Base-by-base conservation (phyloP, 2,113 vertebrate species). In the Chlorodrepanis virens region DNA sequence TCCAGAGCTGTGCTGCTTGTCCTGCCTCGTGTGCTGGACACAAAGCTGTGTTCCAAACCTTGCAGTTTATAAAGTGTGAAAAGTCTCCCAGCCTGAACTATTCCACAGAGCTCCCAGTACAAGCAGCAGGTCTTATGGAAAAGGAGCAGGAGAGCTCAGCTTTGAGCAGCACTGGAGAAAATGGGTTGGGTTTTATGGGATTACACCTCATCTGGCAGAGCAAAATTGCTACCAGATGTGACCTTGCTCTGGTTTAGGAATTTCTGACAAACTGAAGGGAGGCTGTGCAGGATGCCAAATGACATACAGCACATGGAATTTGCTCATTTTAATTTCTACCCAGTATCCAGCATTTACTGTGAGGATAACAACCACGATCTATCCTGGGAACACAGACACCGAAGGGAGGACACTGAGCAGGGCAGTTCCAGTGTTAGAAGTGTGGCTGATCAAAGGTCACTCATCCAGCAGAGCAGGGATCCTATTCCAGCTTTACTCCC, bases 181-280 rank as follows among this genome's bases (percentile, higher is more conserved):
- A 90, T 85, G 63, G 95, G 79, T 28, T 82, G 3, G 52, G 57
- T 61, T 96, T 93, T 83, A 65, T 5, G 86, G 92, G 75, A 86
- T 91, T 91, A 54, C 1, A 10, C 77, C 82, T 96, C 97, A 94
- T 97, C 92, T 96, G 95, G 92, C 75, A 39, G 74, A 71, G 63
- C 64, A 71, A 61, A 94, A 97, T 96, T 69, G 89, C 91, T 96
- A 71, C 95, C 97, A 97, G 90, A 97, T 96, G 97, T 95, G 92
- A 93, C 87, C 87, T 88, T 65, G 90, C 94, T 86, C 86, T 76
- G 71, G n/a, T 90, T 92, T 83, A 79, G 90, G 88, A 92, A 96
- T 91, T 86, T 94, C 77, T 96, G 95, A 95, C 90, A 24, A 87
- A 81, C 33, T 74, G 54, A 90, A 90, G 39, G 59, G 87, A 90